These are phyloP conservation scores for Caenorhabditis panamensis DNA, from an alignment of 2,888 invertebrate species.

Conservation along the genomic window DNA sequence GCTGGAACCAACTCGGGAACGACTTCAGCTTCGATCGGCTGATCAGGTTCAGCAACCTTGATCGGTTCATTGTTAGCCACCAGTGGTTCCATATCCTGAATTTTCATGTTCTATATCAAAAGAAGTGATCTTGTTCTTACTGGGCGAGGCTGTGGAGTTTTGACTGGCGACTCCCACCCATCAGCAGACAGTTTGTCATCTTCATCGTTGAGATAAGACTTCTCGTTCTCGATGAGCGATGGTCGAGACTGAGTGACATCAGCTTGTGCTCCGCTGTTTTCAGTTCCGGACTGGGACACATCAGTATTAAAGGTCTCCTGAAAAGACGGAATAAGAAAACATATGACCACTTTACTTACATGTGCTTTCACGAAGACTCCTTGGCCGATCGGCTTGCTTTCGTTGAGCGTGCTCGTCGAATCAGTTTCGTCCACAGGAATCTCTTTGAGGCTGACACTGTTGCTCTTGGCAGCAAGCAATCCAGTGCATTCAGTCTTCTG, in stretches of 20 bases:
- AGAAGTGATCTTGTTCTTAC: background rate
- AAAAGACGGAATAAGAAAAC: too few relatives aligned
- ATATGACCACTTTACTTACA: too few relatives aligned
- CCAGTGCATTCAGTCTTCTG: background rate
- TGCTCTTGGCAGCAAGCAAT: background rate
- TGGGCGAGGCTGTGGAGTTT: slow-evolving; percentile 3
- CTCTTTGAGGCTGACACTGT: background rate
- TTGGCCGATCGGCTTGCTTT: background rate
- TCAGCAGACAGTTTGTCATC: background rate
- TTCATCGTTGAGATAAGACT: background rate
- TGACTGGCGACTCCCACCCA: slow-evolving; percentile 10
- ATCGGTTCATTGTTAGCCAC: background rate
- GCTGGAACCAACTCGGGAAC: too few relatives aligned
- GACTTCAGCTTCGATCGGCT: background rate
- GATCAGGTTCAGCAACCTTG: background rate
- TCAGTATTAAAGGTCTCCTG: background rate
- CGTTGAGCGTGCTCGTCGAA: background rate
- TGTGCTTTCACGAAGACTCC: slow-evolving; percentile 1
- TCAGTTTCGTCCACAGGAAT: slow-evolving; percentile 1
- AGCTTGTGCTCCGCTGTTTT: background rate
- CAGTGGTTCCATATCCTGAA: slow-evolving; percentile 9
- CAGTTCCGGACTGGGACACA: background rate
- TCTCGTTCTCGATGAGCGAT: background rate
- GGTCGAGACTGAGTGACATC: background rate
- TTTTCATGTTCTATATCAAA: background rate